phyloP scores from a whole-genome alignment of 1,140 invertebrate species.

The Drosophila sechellia region DNA sequence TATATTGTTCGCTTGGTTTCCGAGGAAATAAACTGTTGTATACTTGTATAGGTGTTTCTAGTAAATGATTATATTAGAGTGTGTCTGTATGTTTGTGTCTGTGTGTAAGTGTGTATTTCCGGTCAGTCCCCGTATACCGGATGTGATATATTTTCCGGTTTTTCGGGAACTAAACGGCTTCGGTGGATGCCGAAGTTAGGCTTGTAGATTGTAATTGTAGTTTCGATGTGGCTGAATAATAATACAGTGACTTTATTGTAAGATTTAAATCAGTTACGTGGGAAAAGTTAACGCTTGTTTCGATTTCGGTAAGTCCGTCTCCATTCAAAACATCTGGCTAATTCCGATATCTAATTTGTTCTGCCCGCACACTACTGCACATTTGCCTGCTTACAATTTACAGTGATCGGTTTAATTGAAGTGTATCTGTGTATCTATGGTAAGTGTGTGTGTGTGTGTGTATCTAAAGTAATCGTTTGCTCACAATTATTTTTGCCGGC shows the following conservation, averaged over 20 bases:
- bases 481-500: constrained; percentile 61
- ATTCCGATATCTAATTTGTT: constrained; percentile 40
- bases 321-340: constrained; percentile 34
- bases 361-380: constrained; percentile 35
- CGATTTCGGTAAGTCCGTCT: constrained; percentile 26
- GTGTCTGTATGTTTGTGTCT: constrained; percentile 32
- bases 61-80: constrained; percentile 54
- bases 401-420: constrained; percentile 41
- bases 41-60: constrained; percentile 41
- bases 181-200: constrained; percentile 40
- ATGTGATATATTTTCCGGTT: constrained; percentile 4
- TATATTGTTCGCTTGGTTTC: constrained; percentile 45
- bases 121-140: constrained; percentile 13
- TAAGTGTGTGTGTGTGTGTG: constrained; percentile 21
- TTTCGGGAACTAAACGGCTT: constrained; percentile 17
- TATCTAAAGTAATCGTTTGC: constrained; percentile 71
- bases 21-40: constrained; percentile 35
- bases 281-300: constrained; percentile 79
- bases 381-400: constrained; percentile 75
- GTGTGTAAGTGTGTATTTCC: constrained; percentile 20
- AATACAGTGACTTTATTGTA: constrained; percentile 70
- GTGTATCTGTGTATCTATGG: constrained; percentile 6
- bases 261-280: constrained; percentile 71
- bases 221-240: constrained; percentile 64
- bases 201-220: constrained; percentile 39